A percentile compares a stretch with the other conserved stretches of the same genome.
Conservation (phyloP, 1,140 invertebrate species). For the Pteromalus puparum region DNA sequence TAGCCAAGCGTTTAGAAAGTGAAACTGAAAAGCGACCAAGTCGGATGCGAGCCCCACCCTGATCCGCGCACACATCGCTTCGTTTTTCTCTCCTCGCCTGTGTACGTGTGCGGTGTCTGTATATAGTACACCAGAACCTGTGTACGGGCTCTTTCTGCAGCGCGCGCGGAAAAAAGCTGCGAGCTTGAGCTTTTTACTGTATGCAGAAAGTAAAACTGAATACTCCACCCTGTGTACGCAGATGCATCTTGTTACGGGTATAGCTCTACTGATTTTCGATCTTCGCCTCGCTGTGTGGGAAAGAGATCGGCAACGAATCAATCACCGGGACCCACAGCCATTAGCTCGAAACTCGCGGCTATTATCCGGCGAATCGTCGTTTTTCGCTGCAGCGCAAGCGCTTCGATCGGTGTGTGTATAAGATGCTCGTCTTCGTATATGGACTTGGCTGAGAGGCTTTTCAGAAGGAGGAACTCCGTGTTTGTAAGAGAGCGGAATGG, state of each 20-base stretch:
- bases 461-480: slow-evolving; percentile 31
- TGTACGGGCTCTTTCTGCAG: neutral
- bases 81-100: neutral
- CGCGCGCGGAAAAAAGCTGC: neutral
- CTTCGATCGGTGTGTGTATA: neutral
- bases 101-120: neutral
- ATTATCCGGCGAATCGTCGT: neutral
- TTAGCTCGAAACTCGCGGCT: neutral
- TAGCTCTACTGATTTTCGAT: too few relatives aligned
- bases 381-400: neutral
- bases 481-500: slow-evolving; percentile 19
- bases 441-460: slow-evolving; percentile 6
- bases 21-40: slow-evolving; percentile 63
- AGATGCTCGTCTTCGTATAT: neutral
- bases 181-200: too few relatives aligned
- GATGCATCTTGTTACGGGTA: too few relatives aligned
- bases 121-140: neutral
- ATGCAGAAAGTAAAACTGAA: slow-evolving; percentile 34
- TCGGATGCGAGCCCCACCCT: slow-evolving; percentile 51
- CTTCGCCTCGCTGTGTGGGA: neutral
- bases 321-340: neutral
- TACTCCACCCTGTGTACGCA: slow-evolving; percentile 48
- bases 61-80: neutral
- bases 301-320: neutral
- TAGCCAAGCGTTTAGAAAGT: slow-evolving; percentile 63